These are phyloP conservation scores for Hydrophis major DNA, from an alignment of 2,797 vertebrate species.

Conservation along the genomic window DNA sequence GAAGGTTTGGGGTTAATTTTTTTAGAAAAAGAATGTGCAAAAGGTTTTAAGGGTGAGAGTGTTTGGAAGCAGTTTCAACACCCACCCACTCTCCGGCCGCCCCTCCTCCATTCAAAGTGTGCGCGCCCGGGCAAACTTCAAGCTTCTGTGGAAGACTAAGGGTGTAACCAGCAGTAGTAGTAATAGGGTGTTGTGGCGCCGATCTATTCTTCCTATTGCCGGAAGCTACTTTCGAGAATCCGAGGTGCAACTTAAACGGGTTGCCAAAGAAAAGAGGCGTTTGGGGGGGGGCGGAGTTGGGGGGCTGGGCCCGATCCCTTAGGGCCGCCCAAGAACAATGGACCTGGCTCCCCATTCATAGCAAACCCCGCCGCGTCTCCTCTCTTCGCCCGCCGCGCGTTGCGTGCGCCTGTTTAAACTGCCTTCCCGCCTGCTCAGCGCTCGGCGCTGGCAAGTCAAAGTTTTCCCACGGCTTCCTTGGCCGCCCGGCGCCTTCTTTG, in stretches of 20 bases:
- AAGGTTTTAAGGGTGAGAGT: conserved; percentile 21
- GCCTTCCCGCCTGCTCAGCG: not conserved
- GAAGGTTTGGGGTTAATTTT: not conserved
- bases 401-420: not conserved
- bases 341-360: not conserved
- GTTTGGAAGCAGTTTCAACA: not conserved
- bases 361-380: not conserved
- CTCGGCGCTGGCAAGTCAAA: not conserved
- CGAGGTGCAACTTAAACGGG: conserved; percentile 14
- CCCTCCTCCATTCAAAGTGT: not conserved
- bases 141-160: not conserved
- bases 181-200: too few relatives aligned
- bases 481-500: not conserved
- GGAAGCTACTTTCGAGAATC: not conserved
- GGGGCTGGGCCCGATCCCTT: not conserved
- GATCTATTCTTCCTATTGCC: not conserved
- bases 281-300: too few relatives aligned
- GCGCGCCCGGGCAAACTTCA: conserved; percentile 12
- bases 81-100: not conserved
- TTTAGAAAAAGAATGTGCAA: not conserved
- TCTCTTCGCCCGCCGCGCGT: not conserved
- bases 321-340: conserved; percentile 30
- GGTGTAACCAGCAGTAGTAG: not conserved
- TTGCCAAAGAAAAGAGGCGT: not conserved
- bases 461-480: not conserved